phyloP scores from a whole-genome alignment of 37 sponge, comb jelly and placozoan species.

The Hexactinellida sp. region DNA sequence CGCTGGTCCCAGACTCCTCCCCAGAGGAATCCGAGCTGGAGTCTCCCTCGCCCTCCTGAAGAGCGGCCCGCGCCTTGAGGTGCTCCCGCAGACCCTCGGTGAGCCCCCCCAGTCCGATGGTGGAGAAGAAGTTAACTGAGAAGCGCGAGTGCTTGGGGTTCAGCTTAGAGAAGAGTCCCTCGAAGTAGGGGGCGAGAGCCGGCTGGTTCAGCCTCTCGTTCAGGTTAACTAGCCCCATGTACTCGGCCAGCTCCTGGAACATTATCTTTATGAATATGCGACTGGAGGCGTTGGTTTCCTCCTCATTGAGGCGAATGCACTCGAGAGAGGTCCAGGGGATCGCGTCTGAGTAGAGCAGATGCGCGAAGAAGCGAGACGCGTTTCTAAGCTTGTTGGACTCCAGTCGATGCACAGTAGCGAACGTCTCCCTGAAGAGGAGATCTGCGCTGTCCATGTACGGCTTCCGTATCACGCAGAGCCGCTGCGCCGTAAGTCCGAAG shows the following conservation, averaged over 20 bases:
- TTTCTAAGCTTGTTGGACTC: conserved; percentile 96
- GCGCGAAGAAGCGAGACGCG: conserved; percentile 78
- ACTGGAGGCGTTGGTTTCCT: conserved; percentile 96
- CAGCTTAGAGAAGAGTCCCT: conserved; percentile 81
- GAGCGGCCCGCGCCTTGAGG: background rate
- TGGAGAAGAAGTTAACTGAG: conserved; percentile 97
- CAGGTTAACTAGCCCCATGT: conserved; percentile 76
- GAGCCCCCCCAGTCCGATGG: conserved; percentile 92
- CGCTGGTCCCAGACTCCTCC: too few species aligned
- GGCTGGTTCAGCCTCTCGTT: conserved; percentile 77
- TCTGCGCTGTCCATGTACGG: conserved; percentile 74
- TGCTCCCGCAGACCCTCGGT: conserved; percentile 28
- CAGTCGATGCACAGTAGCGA: conserved; percentile 77
- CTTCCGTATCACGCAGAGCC: conserved; percentile 75
- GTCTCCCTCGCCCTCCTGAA: background rate
- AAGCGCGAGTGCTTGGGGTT: conserved; percentile 88
- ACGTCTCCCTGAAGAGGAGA: conserved; percentile 63
- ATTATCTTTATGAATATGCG: conserved; percentile 97
- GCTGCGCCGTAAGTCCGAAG: conserved; percentile 55
- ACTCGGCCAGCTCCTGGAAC: conserved; percentile 90
- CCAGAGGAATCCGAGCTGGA: background rate
- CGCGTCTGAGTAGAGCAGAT: conserved; percentile 85
- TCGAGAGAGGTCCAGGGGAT: conserved; percentile 86
- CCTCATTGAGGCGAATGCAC: conserved; percentile 86
- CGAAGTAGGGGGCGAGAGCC: conserved; percentile 55